These are phyloP conservation scores for Pedicia rivosa DNA, from an alignment of 2,888 invertebrate species.

Conservation along the genomic window DNA sequence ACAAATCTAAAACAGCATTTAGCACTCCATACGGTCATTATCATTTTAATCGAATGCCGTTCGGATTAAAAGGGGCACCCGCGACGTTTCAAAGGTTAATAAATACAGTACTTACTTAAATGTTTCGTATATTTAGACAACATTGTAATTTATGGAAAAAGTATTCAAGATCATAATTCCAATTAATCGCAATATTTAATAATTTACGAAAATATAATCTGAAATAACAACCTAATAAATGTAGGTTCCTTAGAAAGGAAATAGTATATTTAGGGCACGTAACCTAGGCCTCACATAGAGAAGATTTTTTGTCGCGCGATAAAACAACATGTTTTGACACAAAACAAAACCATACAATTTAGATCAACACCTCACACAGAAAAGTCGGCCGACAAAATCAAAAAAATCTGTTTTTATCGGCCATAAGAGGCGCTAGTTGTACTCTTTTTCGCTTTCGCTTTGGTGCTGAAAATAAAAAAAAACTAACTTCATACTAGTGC, in stretches of 20 bases:
- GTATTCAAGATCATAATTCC: slow-evolving; percentile 17
- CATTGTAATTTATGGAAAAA: too few species aligned
- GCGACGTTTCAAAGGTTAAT: slow-evolving; percentile 24
- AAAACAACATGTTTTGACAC: too few species aligned
- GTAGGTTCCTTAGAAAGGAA: slow-evolving; percentile 13
- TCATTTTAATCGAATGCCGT: slow-evolving; percentile 21
- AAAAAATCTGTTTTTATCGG: too few species aligned
- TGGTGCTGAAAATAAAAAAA: too few species aligned
- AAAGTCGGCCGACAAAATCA: too few species aligned
- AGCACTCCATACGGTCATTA: slow-evolving; percentile 18
- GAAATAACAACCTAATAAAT: slow-evolving; percentile 15
- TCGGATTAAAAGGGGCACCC: slow-evolving; percentile 26
- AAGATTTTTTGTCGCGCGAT: too few species aligned
- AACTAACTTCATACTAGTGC: too few species aligned
- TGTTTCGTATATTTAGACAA: slow-evolving; percentile 23
- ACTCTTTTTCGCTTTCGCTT: too few species aligned
- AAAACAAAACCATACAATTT: too few species aligned
- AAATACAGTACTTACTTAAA: slow-evolving; percentile 20
- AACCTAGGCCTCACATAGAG: too few species aligned
- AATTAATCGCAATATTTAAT: slow-evolving; percentile 14
- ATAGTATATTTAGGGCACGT: slow-evolving; percentile 15
- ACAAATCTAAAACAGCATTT: slow-evolving; percentile 22
- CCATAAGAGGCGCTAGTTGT: too few species aligned
- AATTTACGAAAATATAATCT: slow-evolving; percentile 12
- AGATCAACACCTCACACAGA: too few species aligned